These are phyloP conservation scores for Botia almorhae DNA, from an alignment of 2,797 vertebrate genomes.

Conservation along the genomic window DNA sequence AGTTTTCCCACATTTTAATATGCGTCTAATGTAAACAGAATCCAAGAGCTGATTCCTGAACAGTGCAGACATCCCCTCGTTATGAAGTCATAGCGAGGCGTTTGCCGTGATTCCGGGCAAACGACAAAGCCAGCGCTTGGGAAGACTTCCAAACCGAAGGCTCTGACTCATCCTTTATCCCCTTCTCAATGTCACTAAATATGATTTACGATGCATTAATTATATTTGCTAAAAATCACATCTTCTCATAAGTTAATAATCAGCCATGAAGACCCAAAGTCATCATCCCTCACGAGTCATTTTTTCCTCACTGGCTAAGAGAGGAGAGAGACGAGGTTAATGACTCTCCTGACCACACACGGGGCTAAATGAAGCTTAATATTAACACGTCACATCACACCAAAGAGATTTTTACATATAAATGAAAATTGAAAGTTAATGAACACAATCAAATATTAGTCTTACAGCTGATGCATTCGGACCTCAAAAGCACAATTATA, in stretches of 20 bases:
- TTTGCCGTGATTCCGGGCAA: background rate
- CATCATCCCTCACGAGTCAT: constrained; percentile 60
- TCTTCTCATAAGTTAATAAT: constrained; percentile 63
- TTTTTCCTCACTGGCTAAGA: constrained; percentile 38
- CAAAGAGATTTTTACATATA: background rate
- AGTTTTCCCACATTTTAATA: background rate
- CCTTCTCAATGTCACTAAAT: constrained; percentile 52
- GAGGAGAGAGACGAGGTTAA: constrained; percentile 9
- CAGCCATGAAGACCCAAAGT: constrained; percentile 61
- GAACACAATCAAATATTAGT: constrained; percentile 9
- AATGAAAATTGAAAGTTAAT: constrained; percentile 16
- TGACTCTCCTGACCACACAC: constrained; percentile 9
- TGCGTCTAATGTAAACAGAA: constrained; percentile 13
- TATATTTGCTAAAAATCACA: constrained; percentile 59
- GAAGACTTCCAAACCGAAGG: constrained; percentile 26
- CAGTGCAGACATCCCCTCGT: constrained; percentile 21
- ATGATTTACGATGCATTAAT: constrained; percentile 59
- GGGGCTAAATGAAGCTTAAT: background rate
- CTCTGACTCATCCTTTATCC: constrained; percentile 37
- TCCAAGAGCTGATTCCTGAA: background rate
- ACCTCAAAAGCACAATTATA: constrained; percentile 28
- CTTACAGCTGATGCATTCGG: background rate
- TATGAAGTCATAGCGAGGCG: constrained; percentile 10
- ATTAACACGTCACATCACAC: background rate
- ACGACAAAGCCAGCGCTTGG: background rate